Conservation (phyloP, 2,888 invertebrate species). For the Drosophila seclusa region DNA sequence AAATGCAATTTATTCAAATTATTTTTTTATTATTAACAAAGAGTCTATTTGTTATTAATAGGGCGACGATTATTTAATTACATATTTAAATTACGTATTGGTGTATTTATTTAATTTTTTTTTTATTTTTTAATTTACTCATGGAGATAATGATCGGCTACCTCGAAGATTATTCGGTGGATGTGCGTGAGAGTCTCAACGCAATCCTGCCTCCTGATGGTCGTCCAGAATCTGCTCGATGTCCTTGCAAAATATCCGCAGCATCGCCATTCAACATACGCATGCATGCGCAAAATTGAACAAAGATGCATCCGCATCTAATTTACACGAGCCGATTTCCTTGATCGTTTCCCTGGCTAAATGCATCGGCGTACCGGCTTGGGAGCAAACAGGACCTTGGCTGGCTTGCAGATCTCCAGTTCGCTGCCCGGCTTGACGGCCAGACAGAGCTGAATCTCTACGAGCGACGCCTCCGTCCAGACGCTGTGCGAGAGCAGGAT, state of each 20-base stretch:
- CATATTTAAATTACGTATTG: neutral
- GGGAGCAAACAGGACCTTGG: constrained; percentile 94
- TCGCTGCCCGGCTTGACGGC: constrained; percentile 86
- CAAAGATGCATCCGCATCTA: constrained; percentile 94
- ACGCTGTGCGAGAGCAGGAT: constrained; percentile 94
- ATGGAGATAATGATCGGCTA: constrained; percentile 97
- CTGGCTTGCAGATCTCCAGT: constrained; percentile 93
- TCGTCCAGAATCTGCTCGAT: constrained; percentile 95
- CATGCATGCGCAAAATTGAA: constrained; percentile 95
- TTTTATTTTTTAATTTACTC: constrained; percentile 12
- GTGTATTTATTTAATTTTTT: neutral
- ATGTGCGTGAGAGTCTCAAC: constrained; percentile 98
- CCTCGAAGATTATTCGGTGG: constrained; percentile 96
- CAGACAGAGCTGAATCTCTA: constrained; percentile 93
- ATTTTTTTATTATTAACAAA: neutral
- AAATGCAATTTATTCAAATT: neutral
- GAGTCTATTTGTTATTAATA: neutral
- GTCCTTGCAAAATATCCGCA: constrained; percentile 97
- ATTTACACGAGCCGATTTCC: neutral
- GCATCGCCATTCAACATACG: constrained; percentile 91
- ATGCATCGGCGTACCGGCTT: constrained; percentile 94
- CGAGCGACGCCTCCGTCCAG: constrained; percentile 96
- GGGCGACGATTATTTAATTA: neutral
- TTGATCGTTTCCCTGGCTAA: constrained; percentile 74
- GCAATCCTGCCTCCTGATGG: constrained; percentile 93